Evolutionary conservation across 2,888 invertebrate genomes (phyloP).

Genomic region (Thymelicus lineola): DNA sequence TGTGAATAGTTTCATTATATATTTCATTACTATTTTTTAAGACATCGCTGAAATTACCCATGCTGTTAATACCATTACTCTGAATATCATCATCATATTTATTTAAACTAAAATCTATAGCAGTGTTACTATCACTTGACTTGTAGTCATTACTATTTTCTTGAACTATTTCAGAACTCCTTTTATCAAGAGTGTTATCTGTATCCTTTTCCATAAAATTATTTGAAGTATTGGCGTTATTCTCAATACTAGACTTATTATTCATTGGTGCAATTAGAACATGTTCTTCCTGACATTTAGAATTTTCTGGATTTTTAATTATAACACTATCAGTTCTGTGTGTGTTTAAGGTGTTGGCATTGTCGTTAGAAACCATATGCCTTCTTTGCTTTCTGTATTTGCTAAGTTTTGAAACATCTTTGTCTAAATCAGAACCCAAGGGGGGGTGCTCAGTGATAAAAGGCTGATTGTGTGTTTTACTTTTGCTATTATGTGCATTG

Average conservation of each 20-base stretch:
- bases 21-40: conserved; percentile 6
- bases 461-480: conserved; percentile 40
- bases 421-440: conserved; percentile 54
- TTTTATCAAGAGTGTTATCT: conserved; percentile 18
- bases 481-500: conserved; percentile 38
- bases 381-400: conserved; percentile 71
- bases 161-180: conserved; percentile 45
- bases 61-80: conserved; percentile 39
- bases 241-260: neutral
- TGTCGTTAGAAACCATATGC: conserved; percentile 47
- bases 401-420: conserved; percentile 68
- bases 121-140: conserved; percentile 40
- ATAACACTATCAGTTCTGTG: conserved; percentile 76
- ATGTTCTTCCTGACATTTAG: conserved; percentile 54
- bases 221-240: neutral
- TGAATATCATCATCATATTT: conserved; percentile 47
- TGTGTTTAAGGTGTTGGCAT: conserved; percentile 41
- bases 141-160: neutral
- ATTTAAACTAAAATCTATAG: conserved; percentile 70
- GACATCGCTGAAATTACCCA: conserved; percentile 40
- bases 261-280: neutral
- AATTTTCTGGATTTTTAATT: conserved; percentile 78
- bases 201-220: neutral
- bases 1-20: conserved; percentile 3
- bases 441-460: conserved; percentile 44